These are phyloP conservation scores for Scaptomyza flava DNA, from an alignment of 2,888 invertebrate species.

Conservation along the genomic window DNA sequence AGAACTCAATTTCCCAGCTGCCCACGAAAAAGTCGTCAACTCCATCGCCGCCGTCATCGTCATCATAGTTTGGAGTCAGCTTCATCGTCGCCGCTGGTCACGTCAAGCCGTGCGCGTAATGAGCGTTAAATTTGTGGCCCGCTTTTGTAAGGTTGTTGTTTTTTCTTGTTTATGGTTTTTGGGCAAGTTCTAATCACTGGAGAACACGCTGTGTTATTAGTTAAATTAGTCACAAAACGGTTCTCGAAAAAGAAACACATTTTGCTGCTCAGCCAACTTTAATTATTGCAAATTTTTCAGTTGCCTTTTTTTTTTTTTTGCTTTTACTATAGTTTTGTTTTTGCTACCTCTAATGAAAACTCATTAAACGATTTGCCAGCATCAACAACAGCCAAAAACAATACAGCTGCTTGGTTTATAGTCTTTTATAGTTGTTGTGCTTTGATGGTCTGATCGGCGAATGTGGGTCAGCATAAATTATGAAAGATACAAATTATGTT, in stretches of 20 bases:
- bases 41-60: slow-evolving; percentile 6
- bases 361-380: slow-evolving; percentile 51
- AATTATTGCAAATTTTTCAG: slow-evolving; percentile 66
- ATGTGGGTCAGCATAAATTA: slow-evolving; percentile 77
- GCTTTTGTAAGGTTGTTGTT: slow-evolving; percentile 54
- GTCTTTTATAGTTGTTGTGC: slow-evolving; percentile 31
- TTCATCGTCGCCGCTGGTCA: slow-evolving; percentile 62
- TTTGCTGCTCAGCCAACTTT: slow-evolving; percentile 53
- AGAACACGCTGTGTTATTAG: slow-evolving; percentile 74
- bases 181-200: slow-evolving; percentile 72
- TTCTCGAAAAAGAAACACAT: slow-evolving; percentile 45
- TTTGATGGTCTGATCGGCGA: slow-evolving; percentile 48
- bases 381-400: slow-evolving; percentile 14
- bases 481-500: slow-evolving; percentile 76
- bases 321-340: background rate
- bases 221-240: slow-evolving; percentile 79
- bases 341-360: slow-evolving; percentile 44
- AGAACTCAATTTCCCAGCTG: slow-evolving; percentile 73
- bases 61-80: slow-evolving; percentile 21
- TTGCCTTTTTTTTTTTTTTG: slow-evolving; percentile 3
- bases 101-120: slow-evolving; percentile 77
- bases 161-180: slow-evolving; percentile 45
- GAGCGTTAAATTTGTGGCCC: slow-evolving; percentile 75
- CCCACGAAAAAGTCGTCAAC: slow-evolving; percentile 60
- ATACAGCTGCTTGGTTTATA: slow-evolving; percentile 32